phyloP scores from a whole-genome alignment of 2,888 invertebrate genomes.

The Laothoe populi region DNA sequence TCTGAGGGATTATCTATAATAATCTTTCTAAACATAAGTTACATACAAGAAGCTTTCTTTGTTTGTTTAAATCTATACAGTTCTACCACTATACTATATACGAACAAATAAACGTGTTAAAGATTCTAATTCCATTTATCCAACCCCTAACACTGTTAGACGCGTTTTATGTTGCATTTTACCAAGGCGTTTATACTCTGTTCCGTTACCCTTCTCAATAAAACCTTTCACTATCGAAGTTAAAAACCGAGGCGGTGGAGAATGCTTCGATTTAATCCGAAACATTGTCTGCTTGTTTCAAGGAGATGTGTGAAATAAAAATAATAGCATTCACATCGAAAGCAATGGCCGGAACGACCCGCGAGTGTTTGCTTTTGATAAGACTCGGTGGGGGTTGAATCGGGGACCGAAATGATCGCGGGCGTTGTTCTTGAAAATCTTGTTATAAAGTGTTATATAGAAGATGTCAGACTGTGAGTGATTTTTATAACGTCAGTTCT shows the following conservation, averaged over 20 bases:
- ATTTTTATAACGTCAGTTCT: neutral
- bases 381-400: constrained; percentile 52
- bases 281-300: constrained; percentile 48
- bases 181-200: constrained; percentile 23
- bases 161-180: constrained; percentile 20
- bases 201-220: constrained; percentile 42
- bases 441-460: constrained; percentile 29
- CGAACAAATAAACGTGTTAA: constrained; percentile 7
- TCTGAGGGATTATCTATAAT: no score
- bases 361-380: constrained; percentile 82
- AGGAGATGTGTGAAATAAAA: constrained; percentile 72
- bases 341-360: constrained; percentile 76
- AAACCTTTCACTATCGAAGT: constrained; percentile 43
- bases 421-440: constrained; percentile 30
- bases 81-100: neutral
- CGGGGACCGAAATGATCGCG: constrained; percentile 47
- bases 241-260: constrained; percentile 51
- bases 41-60: no score
- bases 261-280: constrained; percentile 58
- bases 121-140: constrained; percentile 25
- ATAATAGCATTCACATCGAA: constrained; percentile 69
- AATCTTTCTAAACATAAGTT: no score
- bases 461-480: constrained; percentile 3
- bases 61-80: no score
- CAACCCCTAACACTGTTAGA: constrained; percentile 14